phyloP scores from a whole-genome alignment of 2,888 invertebrate species.

The Tanytarsus gracilentus region DNA sequence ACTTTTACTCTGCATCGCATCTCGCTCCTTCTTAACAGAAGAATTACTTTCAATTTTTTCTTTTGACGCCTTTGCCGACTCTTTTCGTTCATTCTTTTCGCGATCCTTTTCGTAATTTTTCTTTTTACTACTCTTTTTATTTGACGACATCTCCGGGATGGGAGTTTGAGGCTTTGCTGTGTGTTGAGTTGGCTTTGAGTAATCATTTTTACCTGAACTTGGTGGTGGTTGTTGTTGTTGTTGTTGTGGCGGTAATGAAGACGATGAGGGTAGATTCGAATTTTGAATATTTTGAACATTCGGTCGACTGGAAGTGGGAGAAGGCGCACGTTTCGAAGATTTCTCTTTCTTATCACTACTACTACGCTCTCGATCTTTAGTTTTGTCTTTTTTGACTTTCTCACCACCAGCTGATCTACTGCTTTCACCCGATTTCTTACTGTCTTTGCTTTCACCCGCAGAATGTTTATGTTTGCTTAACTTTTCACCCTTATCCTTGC shows the following conservation, averaged over 20 bases:
- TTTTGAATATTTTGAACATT: slow-evolving; percentile 35
- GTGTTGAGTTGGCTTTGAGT: slow-evolving; percentile 32
- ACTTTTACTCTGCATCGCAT: neutral
- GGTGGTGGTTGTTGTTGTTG: slow-evolving; percentile 38
- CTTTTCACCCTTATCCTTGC: slow-evolving; percentile 45
- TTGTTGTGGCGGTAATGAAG: slow-evolving; percentile 37
- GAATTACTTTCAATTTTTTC: neutral
- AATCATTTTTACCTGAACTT: slow-evolving; percentile 31
- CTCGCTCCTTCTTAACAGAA: neutral
- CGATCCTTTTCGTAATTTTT: slow-evolving; percentile 55
- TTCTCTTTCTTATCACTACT: slow-evolving; percentile 40
- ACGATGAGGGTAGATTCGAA: slow-evolving; percentile 33
- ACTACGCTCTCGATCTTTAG: slow-evolving; percentile 48
- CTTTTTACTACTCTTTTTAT: slow-evolving; percentile 50
- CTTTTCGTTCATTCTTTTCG: slow-evolving; percentile 47
- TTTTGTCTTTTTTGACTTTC: slow-evolving; percentile 47
- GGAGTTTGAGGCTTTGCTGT: neutral
- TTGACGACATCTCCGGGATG: slow-evolving; percentile 32
- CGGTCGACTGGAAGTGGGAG: slow-evolving; percentile 29
- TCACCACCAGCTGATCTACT: slow-evolving; percentile 45
- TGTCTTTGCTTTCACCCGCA: slow-evolving; percentile 41
- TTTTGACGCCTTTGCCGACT: slow-evolving; percentile 4
- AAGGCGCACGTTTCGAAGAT: slow-evolving; percentile 35
- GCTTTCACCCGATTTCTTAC: slow-evolving; percentile 41
- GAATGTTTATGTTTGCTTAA: slow-evolving; percentile 33